A percentile compares a stretch with the other conserved stretches of the same genome.
phyloP scores from a whole-genome alignment of 2,113 vertebrate species.

The Dendropsophus ebraccatus region DNA sequence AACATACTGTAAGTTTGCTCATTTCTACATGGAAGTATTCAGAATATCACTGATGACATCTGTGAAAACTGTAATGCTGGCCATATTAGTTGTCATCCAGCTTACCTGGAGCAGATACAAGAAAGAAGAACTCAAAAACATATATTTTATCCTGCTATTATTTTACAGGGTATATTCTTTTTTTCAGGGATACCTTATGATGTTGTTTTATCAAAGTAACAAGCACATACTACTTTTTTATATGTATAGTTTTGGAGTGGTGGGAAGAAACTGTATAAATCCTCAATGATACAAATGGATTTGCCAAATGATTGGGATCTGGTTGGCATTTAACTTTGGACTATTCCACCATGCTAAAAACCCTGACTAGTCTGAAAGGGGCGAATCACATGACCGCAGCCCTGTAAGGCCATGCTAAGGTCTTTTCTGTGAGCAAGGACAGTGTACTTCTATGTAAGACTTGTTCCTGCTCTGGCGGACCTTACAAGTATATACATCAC shows the following conservation, averaged over 20 bases:
- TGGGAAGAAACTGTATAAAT: not conserved
- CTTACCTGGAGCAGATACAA: not conserved
- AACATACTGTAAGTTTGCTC: too few species aligned
- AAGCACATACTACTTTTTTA: too few species aligned
- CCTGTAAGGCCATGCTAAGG: not conserved
- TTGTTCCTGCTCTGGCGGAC: too few species aligned
- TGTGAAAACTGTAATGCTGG: too few species aligned
- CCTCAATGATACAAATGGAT: not conserved
- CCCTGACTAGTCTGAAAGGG: too few species aligned
- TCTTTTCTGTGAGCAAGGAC: too few species aligned
- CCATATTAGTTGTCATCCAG: too few species aligned
- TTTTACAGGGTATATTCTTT: not conserved
- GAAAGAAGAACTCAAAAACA: not conserved
- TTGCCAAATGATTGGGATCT: not conserved
- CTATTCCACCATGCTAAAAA: not conserved
- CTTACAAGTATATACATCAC: too few species aligned
- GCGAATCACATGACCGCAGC: too few species aligned
- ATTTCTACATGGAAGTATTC: too few species aligned
- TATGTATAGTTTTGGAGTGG: not conserved
- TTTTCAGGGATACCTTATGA: not conserved
- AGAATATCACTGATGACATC: too few species aligned
- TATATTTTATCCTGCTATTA: not conserved
- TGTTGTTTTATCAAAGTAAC: not conserved
- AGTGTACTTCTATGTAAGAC: too few species aligned
- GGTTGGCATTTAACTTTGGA: not conserved